Evolutionary conservation across 2,888 invertebrate genomes (phyloP).

Genomic region (Eilema caniola): DNA sequence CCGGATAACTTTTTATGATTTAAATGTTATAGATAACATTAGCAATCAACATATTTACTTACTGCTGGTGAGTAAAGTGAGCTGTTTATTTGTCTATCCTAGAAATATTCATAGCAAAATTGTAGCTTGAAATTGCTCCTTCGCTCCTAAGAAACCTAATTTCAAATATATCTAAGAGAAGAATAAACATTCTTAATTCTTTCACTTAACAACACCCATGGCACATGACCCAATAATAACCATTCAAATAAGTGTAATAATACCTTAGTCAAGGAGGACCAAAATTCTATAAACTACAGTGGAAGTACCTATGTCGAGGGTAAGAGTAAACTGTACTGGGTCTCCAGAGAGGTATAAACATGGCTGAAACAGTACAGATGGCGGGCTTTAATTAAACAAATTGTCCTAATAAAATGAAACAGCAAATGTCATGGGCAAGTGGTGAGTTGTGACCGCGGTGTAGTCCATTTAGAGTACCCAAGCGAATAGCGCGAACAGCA

Average conservation of each 20-base stretch:
- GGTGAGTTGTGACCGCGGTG: background rate
- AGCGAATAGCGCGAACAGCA: no score
- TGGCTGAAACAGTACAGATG: conserved; percentile 5
- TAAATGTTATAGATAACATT: no score
- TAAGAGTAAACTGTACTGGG: background rate
- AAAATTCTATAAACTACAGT: conserved; percentile 7
- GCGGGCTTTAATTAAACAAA: conserved; percentile 44
- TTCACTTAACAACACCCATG: background rate
- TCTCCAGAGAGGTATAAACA: conserved; percentile 7
- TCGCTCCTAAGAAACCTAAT: background rate
- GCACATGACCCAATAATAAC: background rate
- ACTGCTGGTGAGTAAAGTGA: no score
- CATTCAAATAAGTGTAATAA: conserved; percentile 10
- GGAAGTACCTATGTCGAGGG: conserved; percentile 5
- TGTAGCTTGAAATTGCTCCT: background rate
- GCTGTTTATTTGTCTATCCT: no score
- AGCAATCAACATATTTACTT: no score
- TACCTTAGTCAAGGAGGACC: conserved; percentile 4
- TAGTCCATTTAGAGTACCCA: no score
- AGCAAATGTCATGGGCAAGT: background rate
- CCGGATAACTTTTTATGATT: no score
- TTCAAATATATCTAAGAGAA: background rate
- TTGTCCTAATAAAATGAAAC: conserved; percentile 34
- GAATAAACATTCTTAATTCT: background rate
- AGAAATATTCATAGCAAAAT: no score